These are phyloP conservation scores for Agrenia bidenticulata DNA, from an alignment of 2,888 invertebrate species.

Conservation along the genomic window DNA sequence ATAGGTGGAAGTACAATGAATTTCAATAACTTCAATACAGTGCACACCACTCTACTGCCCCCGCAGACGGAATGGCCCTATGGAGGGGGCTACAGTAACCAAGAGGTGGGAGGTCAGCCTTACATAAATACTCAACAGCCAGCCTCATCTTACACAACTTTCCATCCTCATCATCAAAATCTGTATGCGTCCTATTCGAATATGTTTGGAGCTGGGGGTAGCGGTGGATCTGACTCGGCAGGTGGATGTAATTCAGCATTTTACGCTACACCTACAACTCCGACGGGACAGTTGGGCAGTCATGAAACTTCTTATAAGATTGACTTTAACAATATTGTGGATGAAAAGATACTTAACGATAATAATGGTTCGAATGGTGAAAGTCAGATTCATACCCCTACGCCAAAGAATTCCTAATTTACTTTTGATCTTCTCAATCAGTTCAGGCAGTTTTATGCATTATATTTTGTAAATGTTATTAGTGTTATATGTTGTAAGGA, in stretches of 20 bases:
- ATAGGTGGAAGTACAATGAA: slow-evolving; percentile 50
- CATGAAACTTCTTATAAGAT: slow-evolving; percentile 45
- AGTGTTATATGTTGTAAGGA: too few species aligned
- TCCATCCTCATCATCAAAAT: slow-evolving; percentile 44
- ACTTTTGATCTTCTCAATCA: not conserved
- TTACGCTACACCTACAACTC: slow-evolving; percentile 36
- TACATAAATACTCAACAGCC: slow-evolving; percentile 36
- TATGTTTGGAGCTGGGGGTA: slow-evolving; percentile 37
- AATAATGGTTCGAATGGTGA: slow-evolving; percentile 35
- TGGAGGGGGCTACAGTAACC: slow-evolving; percentile 34
- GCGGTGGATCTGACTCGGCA: slow-evolving; percentile 15
- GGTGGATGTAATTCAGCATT: slow-evolving; percentile 34
- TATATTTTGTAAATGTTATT: too few species aligned
- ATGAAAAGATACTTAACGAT: slow-evolving; percentile 48
- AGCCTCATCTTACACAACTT: slow-evolving; percentile 29
- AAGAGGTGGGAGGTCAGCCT: slow-evolving; percentile 38
- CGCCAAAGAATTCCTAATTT: slow-evolving; percentile 27
- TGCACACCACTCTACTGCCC: slow-evolving; percentile 46
- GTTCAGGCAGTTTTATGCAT: too few species aligned
- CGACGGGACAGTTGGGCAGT: slow-evolving; percentile 17
- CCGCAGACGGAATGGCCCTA: slow-evolving; percentile 48
- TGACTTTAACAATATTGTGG: slow-evolving; percentile 46
- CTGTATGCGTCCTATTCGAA: slow-evolving; percentile 43
- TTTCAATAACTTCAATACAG: slow-evolving; percentile 44
- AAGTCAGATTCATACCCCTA: slow-evolving; percentile 28